phyloP scores from a whole-genome alignment of 2,113 vertebrate species.

The Syrmaticus mikado region DNA sequence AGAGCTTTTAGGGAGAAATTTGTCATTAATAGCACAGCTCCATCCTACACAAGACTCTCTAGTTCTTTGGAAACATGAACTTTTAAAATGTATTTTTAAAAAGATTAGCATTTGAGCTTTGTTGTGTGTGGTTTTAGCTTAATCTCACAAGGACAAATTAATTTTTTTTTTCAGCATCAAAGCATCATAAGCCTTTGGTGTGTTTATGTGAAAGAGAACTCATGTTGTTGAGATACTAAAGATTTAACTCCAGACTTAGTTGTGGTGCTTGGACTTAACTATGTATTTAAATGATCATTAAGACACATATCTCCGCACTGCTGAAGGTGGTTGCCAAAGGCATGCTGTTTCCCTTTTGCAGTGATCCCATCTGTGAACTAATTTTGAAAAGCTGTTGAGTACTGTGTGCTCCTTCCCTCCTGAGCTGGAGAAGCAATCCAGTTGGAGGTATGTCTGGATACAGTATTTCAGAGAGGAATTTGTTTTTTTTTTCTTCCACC shows the following conservation, averaged over 20 bases:
- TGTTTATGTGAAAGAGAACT: not conserved
- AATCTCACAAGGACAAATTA: not conserved
- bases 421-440: not conserved
- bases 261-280: not conserved
- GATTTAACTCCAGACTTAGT: not conserved
- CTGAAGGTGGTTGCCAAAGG: not conserved
- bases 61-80: not conserved
- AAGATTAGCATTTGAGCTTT: not conserved
- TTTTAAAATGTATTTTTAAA: not conserved
- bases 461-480: not conserved
- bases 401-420: not conserved
- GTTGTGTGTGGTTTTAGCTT: not conserved
- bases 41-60: not conserved
- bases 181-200: not conserved
- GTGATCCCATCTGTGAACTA: not conserved
- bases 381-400: not conserved
- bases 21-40: not conserved
- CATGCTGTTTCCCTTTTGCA: not conserved
- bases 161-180: not conserved
- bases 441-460: not conserved
- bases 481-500: not conserved
- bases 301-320: not conserved
- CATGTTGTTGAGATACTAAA: not conserved
- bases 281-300: not conserved
- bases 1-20: not conserved